Conservation (phyloP, 1,140 invertebrate genomes). For the Drosophila nebulosa region DNA sequence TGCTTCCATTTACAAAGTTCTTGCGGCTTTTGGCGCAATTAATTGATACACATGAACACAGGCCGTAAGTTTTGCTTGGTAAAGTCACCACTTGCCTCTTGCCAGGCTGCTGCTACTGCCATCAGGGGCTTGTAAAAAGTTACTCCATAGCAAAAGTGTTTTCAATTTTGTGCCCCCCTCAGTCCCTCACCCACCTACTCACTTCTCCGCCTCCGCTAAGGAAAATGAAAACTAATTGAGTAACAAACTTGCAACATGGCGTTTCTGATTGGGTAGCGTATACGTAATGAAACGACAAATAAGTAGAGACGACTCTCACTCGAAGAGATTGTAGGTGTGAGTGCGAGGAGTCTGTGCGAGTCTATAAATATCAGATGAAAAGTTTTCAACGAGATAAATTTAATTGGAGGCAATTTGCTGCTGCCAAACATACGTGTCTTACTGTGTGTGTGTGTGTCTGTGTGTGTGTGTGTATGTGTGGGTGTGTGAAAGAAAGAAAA, state of each 20-base stretch:
- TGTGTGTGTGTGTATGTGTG: background rate
- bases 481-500: conserved; percentile 32
- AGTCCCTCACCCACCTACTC: background rate
- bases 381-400: conserved; percentile 80
- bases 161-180: conserved; percentile 65
- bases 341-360: conserved; percentile 31
- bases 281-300: conserved; percentile 76
- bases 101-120: conserved; percentile 4
- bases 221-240: conserved; percentile 77
- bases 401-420: conserved; percentile 80
- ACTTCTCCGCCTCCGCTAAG: conserved; percentile 8
- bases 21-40: conserved; percentile 68
- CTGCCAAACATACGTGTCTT: conserved; percentile 48
- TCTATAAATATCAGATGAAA: conserved; percentile 80
- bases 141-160: conserved; percentile 59
- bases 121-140: conserved; percentile 63
- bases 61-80: conserved; percentile 61
- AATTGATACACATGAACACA: conserved; percentile 72
- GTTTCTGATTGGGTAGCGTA: conserved; percentile 74
- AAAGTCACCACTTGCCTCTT: conserved; percentile 62
- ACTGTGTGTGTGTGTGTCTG: background rate
- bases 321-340: background rate
- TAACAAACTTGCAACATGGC: conserved; percentile 73
- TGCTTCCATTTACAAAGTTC: conserved; percentile 52
- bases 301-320: conserved; percentile 49